Base-by-base conservation (phyloP, 1,140 invertebrate genomes). In the Leptestheria dahalacensis region DNA sequence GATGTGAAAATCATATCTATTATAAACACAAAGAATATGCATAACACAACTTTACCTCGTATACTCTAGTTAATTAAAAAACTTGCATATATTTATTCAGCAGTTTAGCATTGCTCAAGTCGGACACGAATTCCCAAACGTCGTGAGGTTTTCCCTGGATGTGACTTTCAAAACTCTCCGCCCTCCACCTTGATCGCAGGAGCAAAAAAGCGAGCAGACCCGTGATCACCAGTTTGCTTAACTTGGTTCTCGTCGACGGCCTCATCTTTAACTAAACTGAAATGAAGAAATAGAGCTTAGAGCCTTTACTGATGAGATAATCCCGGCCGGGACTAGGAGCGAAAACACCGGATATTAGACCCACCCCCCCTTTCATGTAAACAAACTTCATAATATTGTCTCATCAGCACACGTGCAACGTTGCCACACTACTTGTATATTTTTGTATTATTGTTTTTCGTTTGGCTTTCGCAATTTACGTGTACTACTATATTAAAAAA, bases 41-140 rank as follows among this genome's bases (percentile, higher is more conserved):
- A 48, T n/a, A 6, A 4, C 11, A 41, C 12, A 20, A 2, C 9
- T 20, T 41, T n/a, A 23, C 2, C n/a, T 53, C 21, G 6, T 23
- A 12, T 0, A 50, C 20, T 15, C 18, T 33, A 6, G 6, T 15
- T 12, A 18, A 55, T 12, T 20, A n/a, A n/a, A n/a, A n/a, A n/a
- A n/a, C 61, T 57, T 41, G 58, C 61, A 62, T 57, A 10, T 54
- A 50, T 15, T 54, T 54, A 23, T 62, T 62, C 11, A 62, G 48
- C 18, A 48, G 4, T 51, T 58, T 62, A 23, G 48, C 48, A 24
- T 62, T 57, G 28, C 48, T 61, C 3, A 61, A 23, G 48, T 61
- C 60, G 3, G 60, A 61, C 15, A 61, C 60, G 24, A 57, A 52
- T 23, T 52, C 50, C 50, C 50, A 52, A 15, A 52, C 15, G 21